Evolutionary conservation across 2,888 invertebrate genomes (phyloP).

Genomic region (Erebia epiphron): DNA sequence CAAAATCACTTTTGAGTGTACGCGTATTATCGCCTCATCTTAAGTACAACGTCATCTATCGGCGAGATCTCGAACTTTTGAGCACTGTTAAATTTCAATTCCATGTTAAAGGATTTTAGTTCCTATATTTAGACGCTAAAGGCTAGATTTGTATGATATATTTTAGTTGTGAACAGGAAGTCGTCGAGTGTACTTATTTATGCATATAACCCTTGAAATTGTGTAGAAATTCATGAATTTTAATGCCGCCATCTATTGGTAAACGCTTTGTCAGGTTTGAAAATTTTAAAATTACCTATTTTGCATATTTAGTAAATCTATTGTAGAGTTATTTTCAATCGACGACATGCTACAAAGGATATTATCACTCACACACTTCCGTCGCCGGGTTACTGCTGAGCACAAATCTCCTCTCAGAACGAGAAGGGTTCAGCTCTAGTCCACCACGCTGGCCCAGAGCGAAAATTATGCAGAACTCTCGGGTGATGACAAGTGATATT

Average conservation of each 20-base stretch:
- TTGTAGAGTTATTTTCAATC: neutral
- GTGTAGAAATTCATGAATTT: constrained; percentile 26
- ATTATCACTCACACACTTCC: no score
- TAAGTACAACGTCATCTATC: constrained; percentile 7
- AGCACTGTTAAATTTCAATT: constrained; percentile 7
- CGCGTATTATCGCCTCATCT: constrained; percentile 11
- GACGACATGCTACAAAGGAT: neutral
- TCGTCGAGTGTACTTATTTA: constrained; percentile 19
- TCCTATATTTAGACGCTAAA: neutral
- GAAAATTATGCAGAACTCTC: no score
- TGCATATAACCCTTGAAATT: constrained; percentile 18
- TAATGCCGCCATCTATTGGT: constrained; percentile 21
- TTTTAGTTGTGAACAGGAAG: constrained; percentile 20
- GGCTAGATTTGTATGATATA: neutral
- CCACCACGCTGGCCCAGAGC: no score
- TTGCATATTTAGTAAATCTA: constrained; percentile 1
- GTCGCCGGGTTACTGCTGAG: no score
- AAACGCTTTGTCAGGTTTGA: neutral
- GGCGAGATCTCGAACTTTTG: constrained; percentile 2
- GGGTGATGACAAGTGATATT: no score
- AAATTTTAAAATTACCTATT: constrained; percentile 6
- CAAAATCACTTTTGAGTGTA: constrained; percentile 8
- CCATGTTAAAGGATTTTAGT: neutral
- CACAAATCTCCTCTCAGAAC: no score
- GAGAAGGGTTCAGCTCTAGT: no score